A percentile compares a stretch with the other conserved stretches of the same genome.
Evolutionary conservation across 2,888 invertebrate species (phyloP).

Genomic region (Actias luna): DNA sequence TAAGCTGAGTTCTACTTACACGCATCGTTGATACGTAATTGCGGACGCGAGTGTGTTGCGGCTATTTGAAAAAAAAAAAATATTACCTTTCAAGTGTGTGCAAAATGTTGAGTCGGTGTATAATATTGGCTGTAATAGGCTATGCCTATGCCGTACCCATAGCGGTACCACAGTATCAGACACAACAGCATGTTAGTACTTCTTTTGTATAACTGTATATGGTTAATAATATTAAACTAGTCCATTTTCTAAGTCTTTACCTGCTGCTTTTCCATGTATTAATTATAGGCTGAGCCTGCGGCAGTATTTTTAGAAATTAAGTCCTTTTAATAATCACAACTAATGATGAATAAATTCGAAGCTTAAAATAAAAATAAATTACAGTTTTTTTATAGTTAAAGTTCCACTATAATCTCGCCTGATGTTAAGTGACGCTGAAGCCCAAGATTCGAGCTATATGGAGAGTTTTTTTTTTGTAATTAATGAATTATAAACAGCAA

Average conservation of each 20-base stretch:
- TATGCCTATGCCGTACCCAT: slow-evolving; percentile 56
- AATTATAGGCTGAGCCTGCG: too few species aligned
- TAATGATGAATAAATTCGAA: too few species aligned
- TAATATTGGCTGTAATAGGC: slow-evolving; percentile 64
- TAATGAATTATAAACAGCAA: too few species aligned
- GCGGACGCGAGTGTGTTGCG: slow-evolving; percentile 64
- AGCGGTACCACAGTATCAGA: slow-evolving; percentile 66
- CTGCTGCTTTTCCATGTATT: not conserved
- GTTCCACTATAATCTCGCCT: too few species aligned
- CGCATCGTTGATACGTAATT: slow-evolving; percentile 63
- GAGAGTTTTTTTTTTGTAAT: too few species aligned
- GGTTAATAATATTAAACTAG: not conserved
- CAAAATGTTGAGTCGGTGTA: slow-evolving; percentile 67
- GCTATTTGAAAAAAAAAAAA: slow-evolving; percentile 31
- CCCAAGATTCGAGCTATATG: too few species aligned
- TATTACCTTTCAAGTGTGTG: slow-evolving; percentile 52
- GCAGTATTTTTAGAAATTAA: too few species aligned
- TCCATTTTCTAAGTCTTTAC: not conserved
- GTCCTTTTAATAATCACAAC: too few species aligned
- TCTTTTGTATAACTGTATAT: not conserved
- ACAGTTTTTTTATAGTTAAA: too few species aligned
- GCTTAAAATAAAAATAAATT: too few species aligned
- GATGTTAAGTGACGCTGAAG: too few species aligned
- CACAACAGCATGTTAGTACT: slow-evolving; percentile 66
- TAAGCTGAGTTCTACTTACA: slow-evolving; percentile 66